Conservation (phyloP, 1,140 invertebrate genomes). For the Penaeus japonicus region DNA sequence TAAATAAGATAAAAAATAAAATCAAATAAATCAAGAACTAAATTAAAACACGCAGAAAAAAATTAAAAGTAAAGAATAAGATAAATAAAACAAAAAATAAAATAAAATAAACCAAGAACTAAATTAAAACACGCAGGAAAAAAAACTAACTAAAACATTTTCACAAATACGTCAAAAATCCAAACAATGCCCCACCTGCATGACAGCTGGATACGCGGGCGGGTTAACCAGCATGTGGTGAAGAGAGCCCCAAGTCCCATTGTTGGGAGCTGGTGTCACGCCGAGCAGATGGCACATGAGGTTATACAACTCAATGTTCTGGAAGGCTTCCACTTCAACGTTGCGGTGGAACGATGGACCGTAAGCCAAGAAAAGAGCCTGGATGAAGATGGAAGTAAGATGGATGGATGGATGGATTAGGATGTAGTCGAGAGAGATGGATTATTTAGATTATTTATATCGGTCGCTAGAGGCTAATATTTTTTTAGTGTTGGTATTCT, state of each 20-base stretch:
- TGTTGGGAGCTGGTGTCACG: constrained; percentile 63
- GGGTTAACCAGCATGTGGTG: constrained; percentile 53
- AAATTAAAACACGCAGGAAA: no score
- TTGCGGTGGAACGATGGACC: constrained; percentile 63
- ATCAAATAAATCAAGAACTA: no score
- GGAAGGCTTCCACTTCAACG: constrained; percentile 61
- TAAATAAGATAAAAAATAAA: no score
- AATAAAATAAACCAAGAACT: no score
- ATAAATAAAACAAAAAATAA: no score
- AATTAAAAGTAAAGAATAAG: no score
- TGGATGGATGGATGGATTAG: not conserved
- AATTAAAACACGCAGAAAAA: no score
- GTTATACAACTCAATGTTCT: constrained; percentile 66
- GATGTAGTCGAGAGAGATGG: not conserved
- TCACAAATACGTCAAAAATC: no score
- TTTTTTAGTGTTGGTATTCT: no score
- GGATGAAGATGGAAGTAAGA: not conserved
- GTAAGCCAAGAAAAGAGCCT: constrained; percentile 65
- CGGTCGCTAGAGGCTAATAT: no score
- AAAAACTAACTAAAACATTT: no score
- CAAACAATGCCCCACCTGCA: no score
- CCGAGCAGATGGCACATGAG: constrained; percentile 65
- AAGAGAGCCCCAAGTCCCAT: constrained; percentile 61
- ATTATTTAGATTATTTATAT: not conserved
- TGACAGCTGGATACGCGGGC: not conserved